phyloP scores from a whole-genome alignment of 2,113 vertebrate species.

The Podilymbus podiceps region DNA sequence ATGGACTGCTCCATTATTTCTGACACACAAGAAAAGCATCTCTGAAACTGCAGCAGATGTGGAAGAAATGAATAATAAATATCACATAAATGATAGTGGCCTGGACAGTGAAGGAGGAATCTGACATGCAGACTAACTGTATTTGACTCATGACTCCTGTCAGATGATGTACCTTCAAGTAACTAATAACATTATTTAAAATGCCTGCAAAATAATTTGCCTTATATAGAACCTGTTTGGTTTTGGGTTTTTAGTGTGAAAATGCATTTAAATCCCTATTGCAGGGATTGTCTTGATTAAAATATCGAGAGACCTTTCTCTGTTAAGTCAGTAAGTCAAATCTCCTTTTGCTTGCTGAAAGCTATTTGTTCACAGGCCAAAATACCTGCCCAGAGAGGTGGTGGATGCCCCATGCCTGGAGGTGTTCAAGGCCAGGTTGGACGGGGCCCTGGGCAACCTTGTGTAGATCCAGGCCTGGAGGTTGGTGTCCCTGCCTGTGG shows the following conservation, averaged over 20 bases:
- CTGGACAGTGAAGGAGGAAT: background rate
- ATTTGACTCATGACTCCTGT: constrained; percentile 14
- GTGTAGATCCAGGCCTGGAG: too few relatives aligned
- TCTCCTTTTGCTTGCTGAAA: background rate
- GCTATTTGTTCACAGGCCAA: background rate
- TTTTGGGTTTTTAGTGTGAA: background rate
- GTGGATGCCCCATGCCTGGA: too few relatives aligned
- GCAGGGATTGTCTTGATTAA: background rate
- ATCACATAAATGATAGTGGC: background rate
- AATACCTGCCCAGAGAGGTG: too few relatives aligned
- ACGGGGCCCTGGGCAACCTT: too few relatives aligned
- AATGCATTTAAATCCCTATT: background rate
- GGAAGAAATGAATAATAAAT: constrained; percentile 49
- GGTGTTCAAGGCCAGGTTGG: too few relatives aligned
- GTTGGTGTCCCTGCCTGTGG: too few relatives aligned
- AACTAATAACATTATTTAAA: constrained; percentile 1
- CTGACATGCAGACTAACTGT: background rate
- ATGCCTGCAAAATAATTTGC: background rate
- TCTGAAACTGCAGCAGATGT: constrained; percentile 44
- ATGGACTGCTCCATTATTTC: constrained; percentile 28
- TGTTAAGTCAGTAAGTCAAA: background rate
- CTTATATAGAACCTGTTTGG: background rate
- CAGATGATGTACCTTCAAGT: background rate
- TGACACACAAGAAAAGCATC: constrained; percentile 38
- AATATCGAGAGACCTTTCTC: background rate